Evolutionary conservation across 1,140 invertebrate species (phyloP), one percentile per base, ranked within the genome.

Genomic region (Battus philenor): DNA sequence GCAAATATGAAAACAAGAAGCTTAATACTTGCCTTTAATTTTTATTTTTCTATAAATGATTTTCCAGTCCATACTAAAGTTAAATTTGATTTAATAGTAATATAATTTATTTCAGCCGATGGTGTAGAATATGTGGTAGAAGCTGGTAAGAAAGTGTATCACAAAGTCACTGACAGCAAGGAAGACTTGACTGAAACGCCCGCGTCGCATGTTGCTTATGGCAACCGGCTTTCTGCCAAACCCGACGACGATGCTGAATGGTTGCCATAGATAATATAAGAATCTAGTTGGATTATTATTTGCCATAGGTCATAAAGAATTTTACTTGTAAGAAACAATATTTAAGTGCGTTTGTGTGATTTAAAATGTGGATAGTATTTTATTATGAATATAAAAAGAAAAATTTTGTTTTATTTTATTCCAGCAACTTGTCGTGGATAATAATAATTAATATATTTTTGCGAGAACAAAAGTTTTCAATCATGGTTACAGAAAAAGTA

Each of bases 101-200:
- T n/a, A n/a, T n/a, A n/a, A n/a, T 20, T 39, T 11, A 20, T 70
- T 63, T 24, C 64, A 86, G 84, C 80, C 30, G 78, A 87, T 41
- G 87, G 86, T 0, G 78, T 87, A 0, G 86, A 88, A 50, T 88
- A 86, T 43, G 79, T 86, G 4, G 76, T 86, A 2, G 72, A 80
- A 17, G 75, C 86, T 2, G 83, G 84, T 15, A 88, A 88, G 54
- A 87, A 83, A 38, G 86, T 86, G 4, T 87, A 87, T 51, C 64
- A 87, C 52, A 81, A 86, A 31, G 70, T 87, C 4, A 65, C 81
- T 0, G 63, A 60, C 46, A 83, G 75, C 52, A 86, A 84, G 51
- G 81, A 83, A 49, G 79, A 86, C 13, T 59, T 83, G n/a, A 86
- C 74, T 4, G 80, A 83, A 22, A n/a, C 68, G 1, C 73, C 73